Evolutionary conservation across 1,140 invertebrate species (phyloP).

Genomic region (Ceratoteleas bidentatus): DNA sequence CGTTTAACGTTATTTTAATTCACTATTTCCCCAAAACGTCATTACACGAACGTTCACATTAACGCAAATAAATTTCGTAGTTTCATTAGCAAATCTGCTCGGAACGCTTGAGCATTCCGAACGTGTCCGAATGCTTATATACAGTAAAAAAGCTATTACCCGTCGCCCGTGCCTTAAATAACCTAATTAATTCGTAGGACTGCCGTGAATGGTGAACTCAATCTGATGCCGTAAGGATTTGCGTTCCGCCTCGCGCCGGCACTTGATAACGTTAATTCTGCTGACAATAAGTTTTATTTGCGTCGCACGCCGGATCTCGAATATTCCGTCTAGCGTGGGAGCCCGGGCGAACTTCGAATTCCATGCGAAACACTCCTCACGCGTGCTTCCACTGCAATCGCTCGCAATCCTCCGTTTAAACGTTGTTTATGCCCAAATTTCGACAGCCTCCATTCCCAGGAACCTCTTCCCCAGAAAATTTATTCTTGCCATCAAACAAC

Average conservation of each 20-base stretch:
- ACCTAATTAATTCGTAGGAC: not conserved
- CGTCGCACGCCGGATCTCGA: not conserved
- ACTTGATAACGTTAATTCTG: slow-evolving; percentile 1
- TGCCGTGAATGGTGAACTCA: not conserved
- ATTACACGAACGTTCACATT: no score
- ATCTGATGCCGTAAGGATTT: not conserved
- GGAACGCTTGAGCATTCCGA: no score
- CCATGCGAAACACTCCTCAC: not conserved
- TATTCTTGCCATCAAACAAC: no score
- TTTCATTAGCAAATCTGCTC: no score
- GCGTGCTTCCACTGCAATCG: not conserved
- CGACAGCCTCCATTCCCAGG: no score
- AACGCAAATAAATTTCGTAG: no score
- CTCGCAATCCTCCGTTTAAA: not conserved
- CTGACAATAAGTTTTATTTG: slow-evolving; percentile 1
- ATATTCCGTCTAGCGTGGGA: not conserved
- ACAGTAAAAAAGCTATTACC: no score
- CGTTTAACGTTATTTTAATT: no score
- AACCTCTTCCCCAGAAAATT: no score
- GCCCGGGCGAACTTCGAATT: not conserved
- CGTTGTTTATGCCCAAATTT: no score
- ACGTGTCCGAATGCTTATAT: no score
- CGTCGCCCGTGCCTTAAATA: not conserved
- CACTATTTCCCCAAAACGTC: no score
- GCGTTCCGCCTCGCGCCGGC: not conserved